Conservation (phyloP, 2,888 invertebrate species). For the Macropis europaea region DNA sequence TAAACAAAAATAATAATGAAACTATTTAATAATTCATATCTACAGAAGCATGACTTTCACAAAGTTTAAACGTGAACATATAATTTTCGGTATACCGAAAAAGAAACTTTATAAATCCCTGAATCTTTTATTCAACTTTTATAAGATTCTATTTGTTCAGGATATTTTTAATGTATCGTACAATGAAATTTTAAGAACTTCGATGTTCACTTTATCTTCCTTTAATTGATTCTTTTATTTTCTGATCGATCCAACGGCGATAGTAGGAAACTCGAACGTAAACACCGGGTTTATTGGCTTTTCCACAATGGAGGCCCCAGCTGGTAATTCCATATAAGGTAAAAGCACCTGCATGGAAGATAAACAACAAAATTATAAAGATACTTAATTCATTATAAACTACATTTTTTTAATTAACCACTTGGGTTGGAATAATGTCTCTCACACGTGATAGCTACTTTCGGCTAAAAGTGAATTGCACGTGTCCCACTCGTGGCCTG, state of each 20-base stretch:
- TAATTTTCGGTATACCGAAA: no score
- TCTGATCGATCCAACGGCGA: constrained; percentile 85
- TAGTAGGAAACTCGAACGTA: constrained; percentile 86
- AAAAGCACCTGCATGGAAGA: constrained; percentile 81
- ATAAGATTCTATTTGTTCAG: neutral
- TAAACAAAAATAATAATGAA: neutral
- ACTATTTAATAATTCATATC: neutral
- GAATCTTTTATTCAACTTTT: no score
- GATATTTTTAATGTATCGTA: neutral
- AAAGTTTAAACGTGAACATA: no score
- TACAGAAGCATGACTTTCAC: neutral
- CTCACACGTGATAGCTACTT: no score
- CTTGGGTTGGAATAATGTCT: neutral
- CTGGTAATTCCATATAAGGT: constrained; percentile 87
- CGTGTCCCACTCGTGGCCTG: no score
- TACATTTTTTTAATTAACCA: neutral
- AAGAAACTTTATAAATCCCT: no score
- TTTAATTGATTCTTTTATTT: constrained; percentile 78
- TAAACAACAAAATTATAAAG: neutral
- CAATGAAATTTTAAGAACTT: no score
- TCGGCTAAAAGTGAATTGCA: no score
- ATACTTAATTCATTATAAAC: neutral
- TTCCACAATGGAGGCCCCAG: constrained; percentile 89
- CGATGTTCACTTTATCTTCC: constrained; percentile 60
- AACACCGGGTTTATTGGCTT: constrained; percentile 88